Evolutionary conservation across 2,113 vertebrate genomes (phyloP).

Genomic region (Phocoena sinus): DNA sequence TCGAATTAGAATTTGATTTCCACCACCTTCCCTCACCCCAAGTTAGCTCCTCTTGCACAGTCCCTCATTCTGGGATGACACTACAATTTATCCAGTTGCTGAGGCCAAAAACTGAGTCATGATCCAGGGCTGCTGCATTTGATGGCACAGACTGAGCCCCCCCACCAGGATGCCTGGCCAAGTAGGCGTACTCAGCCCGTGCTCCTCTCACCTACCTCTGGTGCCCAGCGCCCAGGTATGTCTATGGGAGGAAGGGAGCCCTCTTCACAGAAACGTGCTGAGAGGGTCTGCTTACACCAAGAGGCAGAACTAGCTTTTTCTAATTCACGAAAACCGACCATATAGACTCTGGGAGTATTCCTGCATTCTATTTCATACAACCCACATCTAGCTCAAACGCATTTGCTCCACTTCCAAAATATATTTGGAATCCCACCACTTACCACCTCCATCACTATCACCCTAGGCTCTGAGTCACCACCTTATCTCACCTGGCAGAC

Average conservation of each 20-base stretch:
- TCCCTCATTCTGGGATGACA: background rate
- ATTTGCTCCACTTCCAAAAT: background rate
- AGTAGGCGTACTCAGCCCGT: accelerated
- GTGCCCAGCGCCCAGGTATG: background rate
- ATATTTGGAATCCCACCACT: background rate
- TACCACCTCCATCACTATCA: background rate
- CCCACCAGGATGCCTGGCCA: background rate
- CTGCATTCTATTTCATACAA: background rate
- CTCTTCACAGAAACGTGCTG: background rate
- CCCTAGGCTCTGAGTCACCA: background rate
- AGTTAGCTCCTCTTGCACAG: background rate
- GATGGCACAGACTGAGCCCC: background rate
- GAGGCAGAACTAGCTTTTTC: background rate
- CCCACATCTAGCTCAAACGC: background rate
- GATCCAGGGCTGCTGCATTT: background rate
- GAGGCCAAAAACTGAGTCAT: background rate
- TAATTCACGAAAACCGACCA: background rate
- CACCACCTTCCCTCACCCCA: background rate
- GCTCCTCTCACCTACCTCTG: background rate
- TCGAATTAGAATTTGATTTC: background rate
- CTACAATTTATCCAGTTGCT: background rate
- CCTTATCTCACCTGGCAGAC: background rate
- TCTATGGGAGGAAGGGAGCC: no score
- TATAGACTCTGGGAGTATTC: background rate
- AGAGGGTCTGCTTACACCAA: background rate